Evolutionary conservation across 2,888 invertebrate genomes (phyloP).

Genomic region (Perizoma flavofasciatum): DNA sequence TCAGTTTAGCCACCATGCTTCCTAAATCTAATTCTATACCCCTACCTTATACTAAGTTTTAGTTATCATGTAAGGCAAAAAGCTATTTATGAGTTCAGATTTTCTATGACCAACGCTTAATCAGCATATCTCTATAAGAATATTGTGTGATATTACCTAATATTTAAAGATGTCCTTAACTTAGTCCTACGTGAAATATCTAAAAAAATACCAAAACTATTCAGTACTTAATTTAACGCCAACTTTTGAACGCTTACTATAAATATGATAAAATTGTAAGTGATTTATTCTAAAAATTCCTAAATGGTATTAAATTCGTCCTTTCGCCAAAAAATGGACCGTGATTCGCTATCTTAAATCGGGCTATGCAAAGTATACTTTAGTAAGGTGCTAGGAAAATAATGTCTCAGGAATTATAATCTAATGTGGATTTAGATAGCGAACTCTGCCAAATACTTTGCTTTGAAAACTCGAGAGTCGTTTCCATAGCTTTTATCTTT

Average conservation of each 20-base stretch:
- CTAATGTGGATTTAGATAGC: slow-evolving; percentile 45
- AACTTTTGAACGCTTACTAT: slow-evolving; percentile 65
- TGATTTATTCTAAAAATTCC: slow-evolving; percentile 56
- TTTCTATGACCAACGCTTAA: slow-evolving; percentile 80
- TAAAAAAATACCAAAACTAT: slow-evolving; percentile 71
- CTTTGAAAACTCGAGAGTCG: slow-evolving; percentile 30
- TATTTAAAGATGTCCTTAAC: slow-evolving; percentile 68
- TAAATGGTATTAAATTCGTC: slow-evolving; percentile 66
- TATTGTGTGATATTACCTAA: slow-evolving; percentile 82
- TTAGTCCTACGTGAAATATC: slow-evolving; percentile 65
- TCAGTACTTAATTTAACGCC: slow-evolving; percentile 78
- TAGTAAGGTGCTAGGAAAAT: slow-evolving; percentile 52
- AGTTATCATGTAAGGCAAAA: slow-evolving; percentile 41
- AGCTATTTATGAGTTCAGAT: slow-evolving; percentile 58
- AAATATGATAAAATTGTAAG: slow-evolving; percentile 54
- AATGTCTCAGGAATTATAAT: slow-evolving; percentile 32
- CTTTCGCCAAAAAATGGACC: slow-evolving; percentile 42
- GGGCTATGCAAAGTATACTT: slow-evolving; percentile 43
- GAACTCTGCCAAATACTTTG: slow-evolving; percentile 37
- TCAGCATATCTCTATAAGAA: slow-evolving; percentile 81
- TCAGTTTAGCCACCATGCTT: slow-evolving; percentile 37
- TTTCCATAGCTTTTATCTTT: slow-evolving; percentile 34
- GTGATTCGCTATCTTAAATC: slow-evolving; percentile 43
- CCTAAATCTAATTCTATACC: slow-evolving; percentile 29
- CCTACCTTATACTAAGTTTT: slow-evolving; percentile 42